Evolutionary conservation across 2,888 invertebrate genomes (phyloP).

Genomic region (Heliconius sara): DNA sequence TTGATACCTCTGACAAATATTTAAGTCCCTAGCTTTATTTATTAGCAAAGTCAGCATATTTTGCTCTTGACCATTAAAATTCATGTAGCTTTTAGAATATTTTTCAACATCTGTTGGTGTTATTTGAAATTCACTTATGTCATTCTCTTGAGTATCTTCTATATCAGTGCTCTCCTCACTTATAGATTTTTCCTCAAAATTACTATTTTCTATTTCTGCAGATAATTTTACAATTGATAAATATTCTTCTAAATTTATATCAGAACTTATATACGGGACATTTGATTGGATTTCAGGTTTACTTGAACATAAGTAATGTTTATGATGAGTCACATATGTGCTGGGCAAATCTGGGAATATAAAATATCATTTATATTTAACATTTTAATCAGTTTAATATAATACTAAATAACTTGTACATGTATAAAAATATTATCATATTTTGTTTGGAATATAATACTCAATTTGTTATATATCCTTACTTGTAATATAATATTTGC

Average conservation of each 20-base stretch:
- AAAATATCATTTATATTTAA: not conserved
- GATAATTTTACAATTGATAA: conserved; percentile 52
- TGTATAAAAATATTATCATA: not conserved
- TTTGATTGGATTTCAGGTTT: conserved; percentile 56
- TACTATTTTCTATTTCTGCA: not conserved
- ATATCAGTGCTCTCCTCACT: conserved; percentile 54
- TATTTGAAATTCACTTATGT: conserved; percentile 51
- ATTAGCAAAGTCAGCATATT: conserved; percentile 61
- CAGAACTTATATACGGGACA: conserved; percentile 51
- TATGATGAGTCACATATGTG: conserved; percentile 56
- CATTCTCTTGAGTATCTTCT: conserved; percentile 37
- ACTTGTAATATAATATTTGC: conserved; percentile 59
- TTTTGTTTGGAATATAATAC: not conserved
- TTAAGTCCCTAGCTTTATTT: conserved; percentile 63
- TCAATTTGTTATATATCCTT: conserved; percentile 38
- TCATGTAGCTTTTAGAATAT: conserved; percentile 58
- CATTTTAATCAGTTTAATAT: not conserved
- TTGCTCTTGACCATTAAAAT: conserved; percentile 53
- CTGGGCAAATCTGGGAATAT: conserved; percentile 54
- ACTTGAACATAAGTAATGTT: conserved; percentile 57
- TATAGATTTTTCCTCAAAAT: not conserved
- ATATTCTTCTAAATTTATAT: conserved; percentile 54
- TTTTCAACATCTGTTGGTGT: conserved; percentile 60
- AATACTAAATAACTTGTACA: not conserved
- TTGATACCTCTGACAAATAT: conserved; percentile 61